Evolutionary conservation across 2,888 invertebrate species (phyloP).

Genomic region (Neria commutata): DNA sequence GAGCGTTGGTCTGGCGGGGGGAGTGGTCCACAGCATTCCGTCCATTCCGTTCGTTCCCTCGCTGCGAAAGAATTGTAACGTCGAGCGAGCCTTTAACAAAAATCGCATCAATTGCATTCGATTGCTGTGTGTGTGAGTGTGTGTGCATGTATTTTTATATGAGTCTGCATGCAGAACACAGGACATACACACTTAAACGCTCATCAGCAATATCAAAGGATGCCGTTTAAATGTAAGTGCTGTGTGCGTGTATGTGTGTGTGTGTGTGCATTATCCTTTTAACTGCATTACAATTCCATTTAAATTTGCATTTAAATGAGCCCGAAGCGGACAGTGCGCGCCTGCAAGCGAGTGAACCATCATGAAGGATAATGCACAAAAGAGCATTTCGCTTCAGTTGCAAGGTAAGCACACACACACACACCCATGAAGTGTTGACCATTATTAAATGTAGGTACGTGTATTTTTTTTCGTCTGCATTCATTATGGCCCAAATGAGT

Average conservation of each 20-base stretch:
- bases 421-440: background rate
- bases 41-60: too few relatives aligned
- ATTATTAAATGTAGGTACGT: background rate
- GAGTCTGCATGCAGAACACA: background rate
- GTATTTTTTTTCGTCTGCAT: background rate
- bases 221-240: too few relatives aligned
- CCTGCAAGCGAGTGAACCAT: constrained; percentile 37
- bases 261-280: too few relatives aligned
- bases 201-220: background rate
- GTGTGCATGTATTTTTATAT: background rate
- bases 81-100: too few relatives aligned
- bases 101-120: too few relatives aligned
- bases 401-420: constrained; percentile 5
- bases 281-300: constrained; percentile 59
- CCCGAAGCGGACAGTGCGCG: constrained; percentile 30
- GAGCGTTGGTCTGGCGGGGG: too few relatives aligned
- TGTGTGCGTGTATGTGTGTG: background rate
- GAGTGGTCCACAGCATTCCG: background rate
- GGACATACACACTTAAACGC: background rate
- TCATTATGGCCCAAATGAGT: constrained; percentile 18
- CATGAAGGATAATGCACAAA: background rate
- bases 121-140: background rate
- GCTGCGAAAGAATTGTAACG: too few relatives aligned
- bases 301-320: constrained; percentile 60
- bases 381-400: background rate